Conservation (phyloP, 2,113 vertebrate genomes). For the Gnathonemus longibarbis region DNA sequence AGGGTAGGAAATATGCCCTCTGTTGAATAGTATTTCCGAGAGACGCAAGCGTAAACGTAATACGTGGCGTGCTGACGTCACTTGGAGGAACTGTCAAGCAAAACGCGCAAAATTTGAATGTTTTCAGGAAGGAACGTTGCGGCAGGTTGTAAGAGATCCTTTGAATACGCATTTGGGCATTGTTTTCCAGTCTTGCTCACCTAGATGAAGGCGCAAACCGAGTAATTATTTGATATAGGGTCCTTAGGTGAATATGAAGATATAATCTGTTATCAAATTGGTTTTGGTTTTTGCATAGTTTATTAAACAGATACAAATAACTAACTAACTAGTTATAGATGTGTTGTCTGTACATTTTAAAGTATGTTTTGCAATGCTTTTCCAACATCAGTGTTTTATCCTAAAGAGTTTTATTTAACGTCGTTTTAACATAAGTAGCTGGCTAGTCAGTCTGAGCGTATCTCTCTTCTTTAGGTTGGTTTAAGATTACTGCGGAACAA, state of each 20-base stretch:
- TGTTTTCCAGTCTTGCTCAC: neutral
- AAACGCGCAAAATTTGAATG: slow-evolving; percentile 24
- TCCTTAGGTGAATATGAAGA: neutral
- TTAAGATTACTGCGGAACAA: slow-evolving; percentile 40
- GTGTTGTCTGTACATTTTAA: neutral
- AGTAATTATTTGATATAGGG: neutral
- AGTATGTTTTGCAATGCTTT: neutral
- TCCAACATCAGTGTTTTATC: neutral
- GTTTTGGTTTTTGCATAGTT: neutral
- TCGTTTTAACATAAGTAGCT: neutral
- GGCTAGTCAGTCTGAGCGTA: neutral
- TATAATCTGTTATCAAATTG: neutral
- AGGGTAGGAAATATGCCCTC: neutral
- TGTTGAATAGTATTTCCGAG: neutral
- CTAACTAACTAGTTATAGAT: neutral
- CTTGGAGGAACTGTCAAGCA: neutral
- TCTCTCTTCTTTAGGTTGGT: neutral
- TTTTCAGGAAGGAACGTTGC: slow-evolving; percentile 1
- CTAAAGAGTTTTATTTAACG: neutral
- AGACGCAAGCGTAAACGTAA: neutral
- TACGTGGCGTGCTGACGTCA: slow-evolving; percentile 4
- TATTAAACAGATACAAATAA: neutral
- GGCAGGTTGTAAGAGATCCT: neutral
- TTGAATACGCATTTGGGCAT: neutral
- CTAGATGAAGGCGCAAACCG: neutral